Percentiles rank a stretch among this genome's conserved stretches.
phyloP scores from a whole-genome alignment of 2,888 invertebrate species.

The Heteromyza rotundicornis region DNA sequence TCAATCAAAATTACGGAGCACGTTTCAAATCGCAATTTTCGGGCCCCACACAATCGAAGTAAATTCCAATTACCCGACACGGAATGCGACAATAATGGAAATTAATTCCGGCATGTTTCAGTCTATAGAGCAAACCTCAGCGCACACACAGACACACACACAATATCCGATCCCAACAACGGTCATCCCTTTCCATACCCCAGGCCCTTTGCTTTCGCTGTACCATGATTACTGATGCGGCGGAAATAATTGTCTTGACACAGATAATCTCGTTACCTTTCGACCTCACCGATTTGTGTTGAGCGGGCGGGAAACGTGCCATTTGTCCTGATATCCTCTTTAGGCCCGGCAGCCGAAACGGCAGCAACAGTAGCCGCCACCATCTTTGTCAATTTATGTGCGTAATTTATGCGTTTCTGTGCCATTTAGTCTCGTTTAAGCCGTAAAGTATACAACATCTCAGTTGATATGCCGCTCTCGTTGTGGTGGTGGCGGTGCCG shows the following conservation, averaged over 20 bases:
- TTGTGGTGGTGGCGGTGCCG: slow-evolving; percentile 16
- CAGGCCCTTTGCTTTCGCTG: not conserved
- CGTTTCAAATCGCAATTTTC: not conserved
- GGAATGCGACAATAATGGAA: slow-evolving; percentile 57
- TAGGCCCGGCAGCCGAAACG: slow-evolving; percentile 5
- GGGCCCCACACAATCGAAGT: not conserved
- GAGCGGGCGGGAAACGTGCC: slow-evolving; percentile 6
- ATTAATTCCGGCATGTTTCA: slow-evolving; percentile 40
- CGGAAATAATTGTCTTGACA: slow-evolving; percentile 56
- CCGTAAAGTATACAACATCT: slow-evolving; percentile 16
- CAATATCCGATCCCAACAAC: too few relatives aligned
- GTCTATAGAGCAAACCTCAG: slow-evolving; percentile 25
- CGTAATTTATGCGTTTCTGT: slow-evolving; percentile 52
- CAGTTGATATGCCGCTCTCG: slow-evolving; percentile 17
- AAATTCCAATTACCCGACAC: slow-evolving; percentile 33
- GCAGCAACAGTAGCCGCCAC: not conserved
- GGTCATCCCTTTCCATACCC: too few relatives aligned
- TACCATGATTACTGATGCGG: slow-evolving; percentile 42
- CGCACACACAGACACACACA: too few relatives aligned
- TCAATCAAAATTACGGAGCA: too few relatives aligned
- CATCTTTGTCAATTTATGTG: slow-evolving; percentile 49
- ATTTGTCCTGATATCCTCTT: slow-evolving; percentile 33
- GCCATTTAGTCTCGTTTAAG: slow-evolving; percentile 31
- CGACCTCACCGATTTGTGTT: slow-evolving; percentile 24
- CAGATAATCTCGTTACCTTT: slow-evolving; percentile 55